Evolutionary conservation across 2,888 invertebrate genomes (phyloP).

Genomic region (Heteropelma amictum): DNA sequence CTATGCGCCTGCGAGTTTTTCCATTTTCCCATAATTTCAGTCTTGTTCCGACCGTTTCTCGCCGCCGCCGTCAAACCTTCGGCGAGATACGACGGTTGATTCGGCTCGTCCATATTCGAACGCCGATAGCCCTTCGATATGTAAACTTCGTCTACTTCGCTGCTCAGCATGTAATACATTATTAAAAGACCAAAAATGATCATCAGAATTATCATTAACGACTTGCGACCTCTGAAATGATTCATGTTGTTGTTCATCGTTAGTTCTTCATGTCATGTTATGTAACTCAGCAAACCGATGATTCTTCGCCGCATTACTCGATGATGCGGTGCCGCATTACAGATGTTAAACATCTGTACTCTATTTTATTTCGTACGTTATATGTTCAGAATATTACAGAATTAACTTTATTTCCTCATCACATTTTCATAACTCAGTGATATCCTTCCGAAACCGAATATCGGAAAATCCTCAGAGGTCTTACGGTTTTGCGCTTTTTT

Average conservation of each 20-base stretch:
- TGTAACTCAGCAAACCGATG: too few relatives aligned
- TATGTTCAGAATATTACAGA: too few relatives aligned
- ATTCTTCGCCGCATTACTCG: too few relatives aligned
- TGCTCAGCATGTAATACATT: slow-evolving; percentile 73
- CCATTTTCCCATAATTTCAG: slow-evolving; percentile 61
- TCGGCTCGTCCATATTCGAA: slow-evolving; percentile 61
- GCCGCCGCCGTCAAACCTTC: slow-evolving; percentile 62
- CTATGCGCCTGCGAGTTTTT: slow-evolving; percentile 33
- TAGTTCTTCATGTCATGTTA: slow-evolving; percentile 10
- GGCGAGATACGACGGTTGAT: slow-evolving; percentile 60
- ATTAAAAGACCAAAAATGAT: slow-evolving; percentile 69
- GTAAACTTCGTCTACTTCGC: slow-evolving; percentile 66
- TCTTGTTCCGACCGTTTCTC: slow-evolving; percentile 62
- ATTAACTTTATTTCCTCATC: too few relatives aligned
- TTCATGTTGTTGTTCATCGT: slow-evolving; percentile 63
- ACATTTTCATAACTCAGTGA: too few relatives aligned
- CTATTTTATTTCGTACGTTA: too few relatives aligned
- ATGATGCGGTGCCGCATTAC: too few relatives aligned
- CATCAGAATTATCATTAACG: slow-evolving; percentile 70
- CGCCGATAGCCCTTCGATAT: slow-evolving; percentile 57
- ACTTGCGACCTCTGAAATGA: slow-evolving; percentile 68
- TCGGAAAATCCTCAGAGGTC: too few relatives aligned
- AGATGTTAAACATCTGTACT: too few relatives aligned
- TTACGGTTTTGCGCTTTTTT: too few relatives aligned
- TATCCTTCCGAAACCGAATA: too few relatives aligned